Percentiles rank a stretch among this genome's conserved stretches.
These are phyloP conservation scores for Hydrotaea diabolus DNA, from an alignment of 2,888 invertebrate genomes.

Conservation along the genomic window DNA sequence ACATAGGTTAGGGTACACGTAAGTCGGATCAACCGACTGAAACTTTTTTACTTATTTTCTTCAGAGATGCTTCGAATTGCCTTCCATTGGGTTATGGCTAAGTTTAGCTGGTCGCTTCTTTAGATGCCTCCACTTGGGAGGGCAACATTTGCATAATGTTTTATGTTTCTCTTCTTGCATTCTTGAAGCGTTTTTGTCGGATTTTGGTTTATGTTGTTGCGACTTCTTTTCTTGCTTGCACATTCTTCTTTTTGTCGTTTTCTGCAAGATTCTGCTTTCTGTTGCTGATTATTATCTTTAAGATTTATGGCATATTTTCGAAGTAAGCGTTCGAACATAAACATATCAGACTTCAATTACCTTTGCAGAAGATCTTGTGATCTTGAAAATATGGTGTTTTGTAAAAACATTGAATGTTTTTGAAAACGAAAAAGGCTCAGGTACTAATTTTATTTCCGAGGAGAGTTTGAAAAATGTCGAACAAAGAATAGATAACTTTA, in stretches of 20 bases:
- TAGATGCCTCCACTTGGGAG: constrained; percentile 52
- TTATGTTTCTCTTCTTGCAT: constrained; percentile 1
- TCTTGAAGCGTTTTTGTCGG: constrained; percentile 5
- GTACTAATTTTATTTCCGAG: no score
- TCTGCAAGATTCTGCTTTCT: constrained; percentile 21
- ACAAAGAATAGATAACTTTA: no score
- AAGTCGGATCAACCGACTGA: no score
- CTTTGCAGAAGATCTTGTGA: background rate
- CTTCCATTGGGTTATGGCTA: background rate
- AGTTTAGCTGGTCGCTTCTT: background rate
- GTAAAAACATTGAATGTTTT: no score
- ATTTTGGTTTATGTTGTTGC: constrained; percentile 18
- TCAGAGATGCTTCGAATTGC: background rate
- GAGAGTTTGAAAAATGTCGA: no score
- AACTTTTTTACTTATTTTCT: no score
- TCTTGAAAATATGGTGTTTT: no score
- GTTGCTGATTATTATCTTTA: constrained; percentile 60
- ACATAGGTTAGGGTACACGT: no score
- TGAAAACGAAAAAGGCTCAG: no score
- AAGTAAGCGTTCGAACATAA: constrained; percentile 31
- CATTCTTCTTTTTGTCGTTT: background rate
- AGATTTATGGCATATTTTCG: constrained; percentile 59
- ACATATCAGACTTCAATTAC: background rate
- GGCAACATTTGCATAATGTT: constrained; percentile 63
- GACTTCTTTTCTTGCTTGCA: background rate